A percentile compares a stretch with the other conserved stretches of the same genome.
These are phyloP conservation scores for Syritta pipiens DNA, from an alignment of 2,888 invertebrate genomes.

Conservation along the genomic window DNA sequence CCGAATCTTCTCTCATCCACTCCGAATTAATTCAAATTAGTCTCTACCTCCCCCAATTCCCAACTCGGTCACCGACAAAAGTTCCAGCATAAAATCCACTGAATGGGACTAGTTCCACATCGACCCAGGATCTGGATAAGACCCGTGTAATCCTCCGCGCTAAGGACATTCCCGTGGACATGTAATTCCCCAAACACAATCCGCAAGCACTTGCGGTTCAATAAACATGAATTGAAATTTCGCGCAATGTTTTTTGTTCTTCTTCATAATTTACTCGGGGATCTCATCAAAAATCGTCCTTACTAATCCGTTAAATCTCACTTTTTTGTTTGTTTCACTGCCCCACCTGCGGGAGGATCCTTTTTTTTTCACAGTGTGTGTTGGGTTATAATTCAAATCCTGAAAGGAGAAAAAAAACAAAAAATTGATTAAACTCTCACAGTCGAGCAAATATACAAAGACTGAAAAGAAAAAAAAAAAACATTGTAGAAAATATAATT, in stretches of 20 bases:
- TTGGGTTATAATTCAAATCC: not conserved
- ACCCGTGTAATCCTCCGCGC: not conserved
- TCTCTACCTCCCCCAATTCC: too few relatives aligned
- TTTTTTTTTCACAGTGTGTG: not conserved
- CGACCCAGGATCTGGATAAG: too few relatives aligned
- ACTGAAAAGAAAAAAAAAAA: not conserved
- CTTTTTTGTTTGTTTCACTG: not conserved
- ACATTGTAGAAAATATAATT: not conserved
- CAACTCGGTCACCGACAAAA: too few relatives aligned
- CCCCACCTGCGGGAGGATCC: not conserved
- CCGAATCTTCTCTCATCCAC: too few relatives aligned
- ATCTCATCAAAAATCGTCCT: conserved; percentile 6
- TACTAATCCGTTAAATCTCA: conserved; percentile 1
- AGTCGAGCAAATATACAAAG: conserved; percentile 1
- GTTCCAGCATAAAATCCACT: too few relatives aligned
- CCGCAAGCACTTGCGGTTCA: not conserved
- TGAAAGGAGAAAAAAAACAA: not conserved
- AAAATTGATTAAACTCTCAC: conserved; percentile 4
- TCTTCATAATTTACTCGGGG: not conserved
- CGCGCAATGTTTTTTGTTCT: too few relatives aligned
- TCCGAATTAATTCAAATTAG: too few relatives aligned
- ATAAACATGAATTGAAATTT: not conserved
- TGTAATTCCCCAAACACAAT: conserved; percentile 1
- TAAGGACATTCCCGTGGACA: not conserved
- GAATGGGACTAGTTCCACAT: too few relatives aligned